Evolutionary conservation across 2,888 invertebrate genomes (phyloP), one percentile per base, ranked within the genome.

Genomic region (Ganaspis brasiliensis): DNA sequence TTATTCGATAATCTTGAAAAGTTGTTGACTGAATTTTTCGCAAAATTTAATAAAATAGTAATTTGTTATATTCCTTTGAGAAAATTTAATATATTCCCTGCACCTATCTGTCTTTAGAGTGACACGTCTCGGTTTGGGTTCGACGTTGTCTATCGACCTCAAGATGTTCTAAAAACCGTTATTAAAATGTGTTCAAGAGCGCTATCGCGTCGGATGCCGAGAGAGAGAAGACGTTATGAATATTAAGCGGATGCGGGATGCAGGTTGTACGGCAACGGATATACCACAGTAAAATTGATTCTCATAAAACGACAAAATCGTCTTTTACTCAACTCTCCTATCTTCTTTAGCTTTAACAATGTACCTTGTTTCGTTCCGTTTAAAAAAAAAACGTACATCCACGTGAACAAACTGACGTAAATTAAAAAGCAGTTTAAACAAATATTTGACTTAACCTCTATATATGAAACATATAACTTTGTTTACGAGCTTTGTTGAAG

Each of bases 151-250:
- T 40, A 67, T 67, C 67, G 45, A 45, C 40, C 45, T 45, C 26
- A 45, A 67, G 67, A 67, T 45, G 67, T 45, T 67, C 45, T 67
- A 45, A 67, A 67, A 67, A 67, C 21, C 67, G 83, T 87, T 87
- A 87, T 88, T 88, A 87, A 88, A 88, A 87, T 86, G 83, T 83
- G 82, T 84, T 87, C 84, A 77, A 78, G 67, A 57, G 74, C 72
- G 74, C 70, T 70, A 76, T 79, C 73, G 79, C 70, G 75, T 72
- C 72, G 79, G 80, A 82, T 81, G 73, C 79, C 75, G 61, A 52
- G 59, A 76, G 70, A 78, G 72, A 80, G 75, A 83, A 85, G 82
- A 87, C 84, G 83, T 86, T 85, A 87, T 88, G 87, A 87, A 88
- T 88, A 87, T 86, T 86, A 87, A 88, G 83, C 78, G 79, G 79